phyloP scores from a whole-genome alignment of 1,140 invertebrate genomes.

The Lepidotrigona ventralis region DNA sequence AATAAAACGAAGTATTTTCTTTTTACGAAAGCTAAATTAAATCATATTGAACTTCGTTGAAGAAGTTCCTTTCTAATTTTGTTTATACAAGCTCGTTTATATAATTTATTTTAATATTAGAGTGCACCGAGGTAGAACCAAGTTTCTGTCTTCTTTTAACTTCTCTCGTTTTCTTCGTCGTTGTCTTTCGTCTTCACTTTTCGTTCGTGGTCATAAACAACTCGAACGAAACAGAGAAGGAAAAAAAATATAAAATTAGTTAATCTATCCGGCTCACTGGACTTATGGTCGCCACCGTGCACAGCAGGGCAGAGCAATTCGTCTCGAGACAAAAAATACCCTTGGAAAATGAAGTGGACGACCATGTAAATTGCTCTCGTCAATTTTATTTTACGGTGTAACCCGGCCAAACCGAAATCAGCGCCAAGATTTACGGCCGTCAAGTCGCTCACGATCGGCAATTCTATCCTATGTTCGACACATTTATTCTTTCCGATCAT shows the following conservation, averaged over 20 bases:
- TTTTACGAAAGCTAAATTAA: no score
- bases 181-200: neutral
- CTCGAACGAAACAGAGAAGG: no score
- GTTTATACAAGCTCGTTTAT: neutral
- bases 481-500: neutral
- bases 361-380: conserved; percentile 38
- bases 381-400: conserved; percentile 27
- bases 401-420: neutral
- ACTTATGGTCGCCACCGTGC: conserved; percentile 15
- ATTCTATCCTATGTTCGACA: neutral
- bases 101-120: no score
- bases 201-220: neutral
- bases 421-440: conserved; percentile 1
- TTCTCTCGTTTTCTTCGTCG: neutral
- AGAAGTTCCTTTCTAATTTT: neutral
- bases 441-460: neutral
- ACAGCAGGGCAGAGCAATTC: conserved; percentile 4
- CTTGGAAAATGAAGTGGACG: conserved; percentile 35
- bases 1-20: no score
- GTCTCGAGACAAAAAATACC: conserved; percentile 26
- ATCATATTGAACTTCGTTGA: neutral
- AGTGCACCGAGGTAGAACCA: no score
- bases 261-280: neutral
- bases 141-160: neutral
- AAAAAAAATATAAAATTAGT: neutral